These are phyloP conservation scores for Apotomis capreana DNA, from an alignment of 2,888 invertebrate species.

Conservation along the genomic window DNA sequence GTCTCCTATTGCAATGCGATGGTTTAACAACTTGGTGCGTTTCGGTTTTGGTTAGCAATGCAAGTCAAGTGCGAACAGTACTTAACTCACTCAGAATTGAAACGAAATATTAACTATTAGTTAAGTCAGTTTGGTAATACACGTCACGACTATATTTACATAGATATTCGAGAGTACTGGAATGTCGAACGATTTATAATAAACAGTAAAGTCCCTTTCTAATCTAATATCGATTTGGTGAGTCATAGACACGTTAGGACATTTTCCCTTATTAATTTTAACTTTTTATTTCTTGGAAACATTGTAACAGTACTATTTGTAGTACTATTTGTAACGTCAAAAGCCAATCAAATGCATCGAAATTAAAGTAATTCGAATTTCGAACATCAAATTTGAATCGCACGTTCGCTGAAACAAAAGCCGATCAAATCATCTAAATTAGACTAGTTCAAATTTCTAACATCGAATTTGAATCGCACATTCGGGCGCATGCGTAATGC, in stretches of 20 bases:
- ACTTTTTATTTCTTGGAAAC: neutral
- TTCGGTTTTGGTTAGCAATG: neutral
- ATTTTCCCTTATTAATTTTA: slow-evolving; percentile 12
- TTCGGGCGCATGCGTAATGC: slow-evolving; percentile 39
- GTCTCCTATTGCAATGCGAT: slow-evolving; percentile 7
- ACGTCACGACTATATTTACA: slow-evolving; percentile 58
- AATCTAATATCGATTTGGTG: slow-evolving; percentile 25
- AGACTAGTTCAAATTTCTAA: neutral
- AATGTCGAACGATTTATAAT: slow-evolving; percentile 36
- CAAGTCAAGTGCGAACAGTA: slow-evolving; percentile 34
- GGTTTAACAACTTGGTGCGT: neutral
- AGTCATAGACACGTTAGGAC: slow-evolving; percentile 8
- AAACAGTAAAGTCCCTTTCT: slow-evolving; percentile 29
- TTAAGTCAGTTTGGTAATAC: slow-evolving; percentile 73
- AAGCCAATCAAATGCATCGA: no score
- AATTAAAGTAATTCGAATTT: no score
- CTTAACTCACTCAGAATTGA: slow-evolving; percentile 62
- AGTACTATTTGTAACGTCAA: no score
- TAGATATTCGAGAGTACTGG: slow-evolving; percentile 52
- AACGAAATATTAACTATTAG: slow-evolving; percentile 66
- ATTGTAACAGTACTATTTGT: neutral
- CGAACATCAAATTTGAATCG: slow-evolving; percentile 16
- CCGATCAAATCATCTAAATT: slow-evolving; percentile 4
- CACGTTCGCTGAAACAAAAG: slow-evolving; percentile 7
- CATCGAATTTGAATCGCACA: slow-evolving; percentile 26